phyloP scores from a whole-genome alignment of 2,797 vertebrate genomes.

The Syndactyla subalaris region DNA sequence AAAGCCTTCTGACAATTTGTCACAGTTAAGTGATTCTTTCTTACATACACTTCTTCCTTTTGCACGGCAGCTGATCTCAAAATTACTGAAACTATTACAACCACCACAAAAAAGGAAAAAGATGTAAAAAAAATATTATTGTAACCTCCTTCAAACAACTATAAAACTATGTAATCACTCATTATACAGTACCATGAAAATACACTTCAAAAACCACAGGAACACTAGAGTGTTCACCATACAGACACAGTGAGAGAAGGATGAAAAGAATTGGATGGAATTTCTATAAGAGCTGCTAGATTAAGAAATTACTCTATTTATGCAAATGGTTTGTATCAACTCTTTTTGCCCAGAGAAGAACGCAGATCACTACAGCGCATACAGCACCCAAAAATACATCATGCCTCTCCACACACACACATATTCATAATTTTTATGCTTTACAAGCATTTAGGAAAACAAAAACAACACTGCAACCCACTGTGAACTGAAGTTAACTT shows the following conservation, averaged over 20 bases:
- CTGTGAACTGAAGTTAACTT: background rate
- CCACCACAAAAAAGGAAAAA: background rate
- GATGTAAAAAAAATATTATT: background rate
- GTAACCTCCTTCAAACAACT: slow-evolving; percentile 9
- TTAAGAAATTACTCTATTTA: background rate
- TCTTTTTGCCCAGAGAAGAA: slow-evolving; percentile 3
- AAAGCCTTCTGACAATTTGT: slow-evolving; percentile 16
- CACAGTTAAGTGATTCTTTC: background rate
- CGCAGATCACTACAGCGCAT: background rate
- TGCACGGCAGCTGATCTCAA: background rate
- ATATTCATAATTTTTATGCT: background rate
- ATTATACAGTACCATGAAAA: slow-evolving; percentile 29
- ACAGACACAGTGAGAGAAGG: background rate
- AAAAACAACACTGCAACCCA: background rate
- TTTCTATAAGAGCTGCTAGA: slow-evolving; percentile 15
- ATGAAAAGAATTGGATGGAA: slow-evolving; percentile 28
- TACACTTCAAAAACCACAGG: slow-evolving; percentile 28
- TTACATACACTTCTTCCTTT: background rate
- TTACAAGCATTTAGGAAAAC: background rate
- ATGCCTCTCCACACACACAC: background rate
- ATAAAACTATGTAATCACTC: slow-evolving; percentile 1
- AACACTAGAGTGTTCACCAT: slow-evolving; percentile 38
- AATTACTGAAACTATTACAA: slow-evolving; percentile 20
- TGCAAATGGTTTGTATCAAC: background rate
- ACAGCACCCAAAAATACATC: background rate